Evolutionary conservation across 2,797 vertebrate species (phyloP), one percentile per base, ranked within the genome.

Genomic region (Epinephelus coioides): DNA sequence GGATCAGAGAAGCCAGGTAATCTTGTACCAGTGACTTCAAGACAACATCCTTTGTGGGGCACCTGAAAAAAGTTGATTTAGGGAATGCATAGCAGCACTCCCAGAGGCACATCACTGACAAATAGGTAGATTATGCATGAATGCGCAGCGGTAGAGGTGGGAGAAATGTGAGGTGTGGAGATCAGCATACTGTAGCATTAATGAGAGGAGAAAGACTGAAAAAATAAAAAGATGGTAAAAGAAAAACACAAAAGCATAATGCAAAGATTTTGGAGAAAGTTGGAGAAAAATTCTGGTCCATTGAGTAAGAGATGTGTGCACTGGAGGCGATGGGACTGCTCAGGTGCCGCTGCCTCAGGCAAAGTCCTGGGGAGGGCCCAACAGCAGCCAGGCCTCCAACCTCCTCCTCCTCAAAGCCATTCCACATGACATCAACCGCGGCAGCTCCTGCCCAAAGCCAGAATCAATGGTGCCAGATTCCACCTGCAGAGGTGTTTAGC

Each of bases 81-180:
- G 85, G 62, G 88, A 91, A 91, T 72, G 87, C 62, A 27, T 66
- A 84, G 71, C 43, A 4, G 59, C 14, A 66, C 81, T 89, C 88
- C 81, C 87, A 84, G 72, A 83, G 86, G 88, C 68, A 60, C 84
- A 56, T 57, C 57, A 56, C 76, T 78, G 81, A 88, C 51, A 60
- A 68, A 92, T 86, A 91, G 86, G 79, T 76, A 81, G 87, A 90
- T 90, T 86, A 81, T 91, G 89, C 92, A 92, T 92, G 90, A 92
- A 89, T 82, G 88, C 83, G 44, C 88, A 46, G 53, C 55, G 57
- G 75, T 21, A 63, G 55, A 64, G 67, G 47, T 53, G 56, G 40
- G 43, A 40, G 59, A 64, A 73, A 40, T 47, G 55, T 54, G 69
- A 51, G 27, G 13, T 56, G 40, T 64, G 38, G 43, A 75, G 64